Evolutionary conservation across 2,113 vertebrate genomes (phyloP).

Genomic region (Anolis sagrei): DNA sequence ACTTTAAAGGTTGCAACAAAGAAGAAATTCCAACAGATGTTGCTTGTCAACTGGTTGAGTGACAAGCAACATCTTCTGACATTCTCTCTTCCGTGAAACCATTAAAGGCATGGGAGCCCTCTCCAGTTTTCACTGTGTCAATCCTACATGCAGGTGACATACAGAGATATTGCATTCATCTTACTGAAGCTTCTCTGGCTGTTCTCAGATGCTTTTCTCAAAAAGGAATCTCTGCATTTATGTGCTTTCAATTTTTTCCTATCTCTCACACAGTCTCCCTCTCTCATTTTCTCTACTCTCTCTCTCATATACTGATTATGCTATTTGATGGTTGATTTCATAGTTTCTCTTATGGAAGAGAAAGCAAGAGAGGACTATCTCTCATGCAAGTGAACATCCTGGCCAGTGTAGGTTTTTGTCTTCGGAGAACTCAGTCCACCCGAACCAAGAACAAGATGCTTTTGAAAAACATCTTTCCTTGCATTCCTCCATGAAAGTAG

Average conservation of each 20-base stretch:
- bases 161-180: neutral
- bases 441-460: neutral
- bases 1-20: no score
- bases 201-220: neutral
- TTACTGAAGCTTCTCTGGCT: neutral
- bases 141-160: neutral
- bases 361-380: neutral
- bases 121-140: no score
- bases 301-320: no score
- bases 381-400: neutral
- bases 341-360: neutral
- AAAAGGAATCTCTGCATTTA: neutral
- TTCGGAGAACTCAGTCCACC: no score
- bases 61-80: no score
- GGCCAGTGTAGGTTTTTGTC: neutral
- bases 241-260: no score
- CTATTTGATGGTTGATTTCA: neutral
- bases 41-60: no score
- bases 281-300: no score
- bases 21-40: no score
- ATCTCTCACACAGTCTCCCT: neutral
- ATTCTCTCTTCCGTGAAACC: no score
- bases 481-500: neutral
- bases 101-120: no score
- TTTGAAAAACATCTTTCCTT: neutral